These are phyloP conservation scores for Gonocerus acuteangulatus DNA, from an alignment of 2,888 invertebrate genomes.

Conservation along the genomic window DNA sequence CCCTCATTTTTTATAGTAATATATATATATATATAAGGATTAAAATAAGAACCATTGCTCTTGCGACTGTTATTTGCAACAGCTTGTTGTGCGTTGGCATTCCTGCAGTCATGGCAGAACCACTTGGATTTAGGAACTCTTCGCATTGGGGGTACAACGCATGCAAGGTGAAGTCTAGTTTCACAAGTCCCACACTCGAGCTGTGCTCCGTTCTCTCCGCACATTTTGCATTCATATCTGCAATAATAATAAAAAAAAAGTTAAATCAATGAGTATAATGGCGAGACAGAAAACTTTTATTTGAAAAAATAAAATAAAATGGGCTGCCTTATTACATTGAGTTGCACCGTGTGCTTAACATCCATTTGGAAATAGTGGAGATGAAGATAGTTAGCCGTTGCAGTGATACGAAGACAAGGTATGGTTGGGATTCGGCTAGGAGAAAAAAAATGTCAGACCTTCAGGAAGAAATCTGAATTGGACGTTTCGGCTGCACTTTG, in stretches of 20 bases:
- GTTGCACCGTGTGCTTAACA: neutral
- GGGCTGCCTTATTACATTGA: neutral
- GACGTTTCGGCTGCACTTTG: no score
- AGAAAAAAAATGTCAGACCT: no score
- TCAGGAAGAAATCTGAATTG: no score
- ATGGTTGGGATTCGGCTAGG: no score
- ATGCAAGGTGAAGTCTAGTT: conserved; percentile 63
- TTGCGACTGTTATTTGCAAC: neutral
- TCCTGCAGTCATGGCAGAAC: conserved; percentile 53
- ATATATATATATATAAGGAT: no score
- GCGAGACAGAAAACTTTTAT: neutral
- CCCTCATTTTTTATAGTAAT: no score
- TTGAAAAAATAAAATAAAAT: neutral
- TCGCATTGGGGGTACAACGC: conserved; percentile 55
- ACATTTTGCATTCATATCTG: conserved; percentile 52
- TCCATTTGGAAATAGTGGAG: no score
- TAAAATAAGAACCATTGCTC: neutral
- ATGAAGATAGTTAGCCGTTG: no score
- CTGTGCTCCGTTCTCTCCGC: conserved; percentile 59
- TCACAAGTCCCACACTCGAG: conserved; percentile 57
- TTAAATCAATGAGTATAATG: neutral
- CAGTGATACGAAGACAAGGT: no score
- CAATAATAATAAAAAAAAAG: neutral
- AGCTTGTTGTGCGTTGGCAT: conserved; percentile 18
- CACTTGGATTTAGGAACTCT: conserved; percentile 56